Evolutionary conservation across 2,888 invertebrate genomes (phyloP).

Genomic region (Nemotelus pantherinus): DNA sequence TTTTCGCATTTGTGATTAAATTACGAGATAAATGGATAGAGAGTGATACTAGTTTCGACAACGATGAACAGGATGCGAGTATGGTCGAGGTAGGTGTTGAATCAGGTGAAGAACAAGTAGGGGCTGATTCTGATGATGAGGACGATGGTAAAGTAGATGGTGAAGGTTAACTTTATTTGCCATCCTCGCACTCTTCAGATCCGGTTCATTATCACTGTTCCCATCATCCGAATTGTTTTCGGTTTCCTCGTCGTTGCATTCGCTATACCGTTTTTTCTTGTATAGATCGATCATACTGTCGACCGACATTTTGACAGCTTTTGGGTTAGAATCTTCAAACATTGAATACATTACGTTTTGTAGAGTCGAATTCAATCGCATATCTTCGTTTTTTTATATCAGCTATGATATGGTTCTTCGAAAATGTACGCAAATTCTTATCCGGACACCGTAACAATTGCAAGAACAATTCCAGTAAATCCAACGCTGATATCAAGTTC

Average conservation of each 20-base stretch:
- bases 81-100: too few species aligned
- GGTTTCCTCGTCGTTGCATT: conserved; percentile 79
- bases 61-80: too few species aligned
- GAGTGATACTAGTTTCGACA: too few species aligned
- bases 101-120: too few species aligned
- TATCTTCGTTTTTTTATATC: conserved; percentile 91
- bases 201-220: conserved; percentile 76
- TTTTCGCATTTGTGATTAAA: conserved; percentile 97
- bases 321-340: conserved; percentile 86
- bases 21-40: too few species aligned
- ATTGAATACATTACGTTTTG: conserved; percentile 97
- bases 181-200: conserved; percentile 83
- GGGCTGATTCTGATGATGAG: too few species aligned
- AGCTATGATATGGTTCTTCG: conserved; percentile 90
- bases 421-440: conserved; percentile 85
- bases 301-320: conserved; percentile 91
- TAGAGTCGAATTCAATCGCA: conserved; percentile 86
- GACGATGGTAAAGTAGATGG: too few species aligned
- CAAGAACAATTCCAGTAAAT: conserved; percentile 90
- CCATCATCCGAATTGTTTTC: conserved; percentile 76
- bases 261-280: too few species aligned
- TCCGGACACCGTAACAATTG: conserved; percentile 90
- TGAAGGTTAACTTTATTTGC: conserved; percentile 91
- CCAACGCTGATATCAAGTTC: conserved; percentile 85
- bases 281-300: conserved; percentile 96